Base-by-base conservation (phyloP, 2,888 invertebrate species). In the Drosophila trichaetosa region DNA sequence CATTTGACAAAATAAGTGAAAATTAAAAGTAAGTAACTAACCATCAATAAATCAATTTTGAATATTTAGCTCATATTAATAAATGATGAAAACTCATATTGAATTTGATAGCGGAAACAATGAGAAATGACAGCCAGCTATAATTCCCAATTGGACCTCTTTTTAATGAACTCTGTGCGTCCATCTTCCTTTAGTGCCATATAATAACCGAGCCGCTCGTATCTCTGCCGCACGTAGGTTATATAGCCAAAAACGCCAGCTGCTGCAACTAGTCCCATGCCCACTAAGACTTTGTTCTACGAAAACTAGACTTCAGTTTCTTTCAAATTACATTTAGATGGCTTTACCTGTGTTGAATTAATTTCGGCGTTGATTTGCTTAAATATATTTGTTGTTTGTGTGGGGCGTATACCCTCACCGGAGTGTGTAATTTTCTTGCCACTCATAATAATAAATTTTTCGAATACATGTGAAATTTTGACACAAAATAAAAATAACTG, bases 221-320 rank as follows among this genome's bases (percentile, higher is more conserved):
- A 96, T 92, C 96, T 96, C 59, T 94, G 94, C 80, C 97, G 95
- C 96, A 98, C 97, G 89, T 98, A 98, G 5, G 96, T 94, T 56
- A 98, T 95, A 91, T 98, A 98, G 18, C 96, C 96, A 59, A 96
- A 92, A 81, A 97, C 96, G 11, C 96, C 93, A 21, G 95, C 94
- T 90, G 98, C 95, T 61, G 96, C 96, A 61, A 95, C 93, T 11
- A 96, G 90, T 48, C 98, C 98, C 76, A 97, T 87, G 33, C 95
- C 95, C 97, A 98, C 97, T 76, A 98, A 95, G 4, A 96, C 94
- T 83, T 96, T 95, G 93, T 98, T 98, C 98, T 97, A 94, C 80
- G 24, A 95, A 62, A 40, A 54, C 8, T 24, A 11, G 7, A 38
- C 3, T 48, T 8, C 4, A 24, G n/a, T 24, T n/a, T 16, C 4